Percentiles rank a stretch among this genome's conserved stretches.
Conservation (phyloP, 2,797 vertebrate genomes). For the Phalloptychus januarius region DNA sequence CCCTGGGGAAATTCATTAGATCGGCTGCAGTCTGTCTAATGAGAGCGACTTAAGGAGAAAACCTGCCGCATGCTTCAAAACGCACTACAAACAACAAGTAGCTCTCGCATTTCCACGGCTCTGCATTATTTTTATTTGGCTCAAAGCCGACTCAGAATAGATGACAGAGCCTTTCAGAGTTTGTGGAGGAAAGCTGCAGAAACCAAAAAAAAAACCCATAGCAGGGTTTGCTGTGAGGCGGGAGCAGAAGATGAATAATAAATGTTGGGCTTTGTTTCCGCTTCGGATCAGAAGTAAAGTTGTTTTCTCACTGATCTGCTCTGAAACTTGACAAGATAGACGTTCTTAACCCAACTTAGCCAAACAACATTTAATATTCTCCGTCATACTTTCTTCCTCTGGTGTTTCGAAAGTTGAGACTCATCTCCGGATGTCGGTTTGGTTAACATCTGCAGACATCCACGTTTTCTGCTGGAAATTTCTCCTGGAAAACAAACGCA, state of each 20-base stretch:
- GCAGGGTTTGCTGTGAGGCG: slow-evolving; percentile 21
- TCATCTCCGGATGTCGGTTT: neutral
- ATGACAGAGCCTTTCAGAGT: slow-evolving; percentile 23
- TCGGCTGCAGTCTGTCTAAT: slow-evolving; percentile 35
- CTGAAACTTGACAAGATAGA: neutral
- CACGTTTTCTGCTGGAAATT: neutral
- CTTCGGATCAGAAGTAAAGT: slow-evolving; percentile 8
- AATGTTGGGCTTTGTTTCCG: slow-evolving; percentile 22
- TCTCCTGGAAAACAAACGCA: neutral
- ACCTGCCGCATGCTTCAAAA: slow-evolving; percentile 12
- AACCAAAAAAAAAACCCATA: neutral
- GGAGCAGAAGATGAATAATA: slow-evolving; percentile 33
- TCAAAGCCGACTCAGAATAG: slow-evolving; percentile 33
- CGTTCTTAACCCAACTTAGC: neutral
- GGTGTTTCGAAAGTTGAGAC: neutral
- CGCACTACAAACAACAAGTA: neutral
- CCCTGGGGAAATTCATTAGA: slow-evolving; percentile 49
- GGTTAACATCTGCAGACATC: neutral
- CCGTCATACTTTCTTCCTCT: neutral
- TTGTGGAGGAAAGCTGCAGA: slow-evolving; percentile 16
- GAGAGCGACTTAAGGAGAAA: slow-evolving; percentile 27
- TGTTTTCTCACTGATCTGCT: neutral
- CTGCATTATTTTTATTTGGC: slow-evolving; percentile 27
- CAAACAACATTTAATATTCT: neutral
- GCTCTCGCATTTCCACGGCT: slow-evolving; percentile 37